Conservation (phyloP, 2,888 invertebrate genomes). For the Diogma glabrata region DNA sequence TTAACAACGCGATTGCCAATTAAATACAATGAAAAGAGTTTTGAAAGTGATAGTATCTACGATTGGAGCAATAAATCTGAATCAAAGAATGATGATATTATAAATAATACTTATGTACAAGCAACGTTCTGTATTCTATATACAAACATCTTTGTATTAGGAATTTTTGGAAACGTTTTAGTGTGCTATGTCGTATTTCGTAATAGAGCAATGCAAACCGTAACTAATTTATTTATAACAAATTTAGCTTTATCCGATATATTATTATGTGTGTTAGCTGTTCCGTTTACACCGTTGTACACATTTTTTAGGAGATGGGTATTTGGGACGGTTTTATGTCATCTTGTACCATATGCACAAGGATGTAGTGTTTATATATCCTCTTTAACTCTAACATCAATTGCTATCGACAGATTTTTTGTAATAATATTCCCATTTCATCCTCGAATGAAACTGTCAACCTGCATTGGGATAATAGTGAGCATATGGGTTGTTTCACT, state of each 20-base stretch:
- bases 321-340: conserved; percentile 83
- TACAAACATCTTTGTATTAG: conserved; percentile 74
- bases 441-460: conserved; percentile 79
- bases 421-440: conserved; percentile 94
- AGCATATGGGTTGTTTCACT: conserved; percentile 86
- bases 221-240: conserved; percentile 94
- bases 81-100: conserved; percentile 16
- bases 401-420: conserved; percentile 94
- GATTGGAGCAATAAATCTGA: too few species aligned
- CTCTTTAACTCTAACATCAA: conserved; percentile 90
- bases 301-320: conserved; percentile 87
- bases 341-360: conserved; percentile 85
- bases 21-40: too few species aligned
- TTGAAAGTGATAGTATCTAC: too few species aligned
- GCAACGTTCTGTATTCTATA: conserved; percentile 43
- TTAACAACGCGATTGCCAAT: too few species aligned
- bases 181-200: conserved; percentile 90
- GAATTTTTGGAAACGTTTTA: conserved; percentile 78
- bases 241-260: conserved; percentile 94
- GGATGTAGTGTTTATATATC: conserved; percentile 96
- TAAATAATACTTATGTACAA: conserved; percentile 19
- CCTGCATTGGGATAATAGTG: conserved; percentile 74
- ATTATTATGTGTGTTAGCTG: conserved; percentile 80
- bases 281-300: conserved; percentile 93
- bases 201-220: conserved; percentile 93